These are phyloP conservation scores for Silurus glanis DNA, from an alignment of 2,113 vertebrate species.

Conservation along the genomic window DNA sequence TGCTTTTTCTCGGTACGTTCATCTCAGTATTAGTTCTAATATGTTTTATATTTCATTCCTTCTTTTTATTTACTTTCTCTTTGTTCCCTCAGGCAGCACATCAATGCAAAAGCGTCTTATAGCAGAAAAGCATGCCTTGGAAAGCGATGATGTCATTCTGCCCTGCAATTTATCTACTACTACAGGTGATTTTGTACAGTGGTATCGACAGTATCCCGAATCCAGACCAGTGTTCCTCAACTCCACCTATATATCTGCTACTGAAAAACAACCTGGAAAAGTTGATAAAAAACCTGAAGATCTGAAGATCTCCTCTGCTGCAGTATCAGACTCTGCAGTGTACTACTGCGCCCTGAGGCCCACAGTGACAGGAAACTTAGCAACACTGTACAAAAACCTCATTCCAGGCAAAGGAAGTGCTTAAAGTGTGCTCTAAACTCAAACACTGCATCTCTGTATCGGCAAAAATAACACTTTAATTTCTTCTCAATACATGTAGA, in stretches of 20 bases:
- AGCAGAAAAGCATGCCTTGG: not conserved
- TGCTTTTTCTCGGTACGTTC: too few relatives aligned
- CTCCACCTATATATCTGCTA: not conserved
- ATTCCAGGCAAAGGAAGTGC: too few relatives aligned
- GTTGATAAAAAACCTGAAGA: not conserved
- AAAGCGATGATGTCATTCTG: not conserved
- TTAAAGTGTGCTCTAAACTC: too few relatives aligned
- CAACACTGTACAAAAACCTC: too few relatives aligned
- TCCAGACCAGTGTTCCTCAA: constrained; percentile 12
- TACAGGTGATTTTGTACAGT: constrained; percentile 15
- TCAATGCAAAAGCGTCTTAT: not conserved
- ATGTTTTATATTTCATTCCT: not conserved
- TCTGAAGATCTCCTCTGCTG: not conserved
- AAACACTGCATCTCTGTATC: too few relatives aligned
- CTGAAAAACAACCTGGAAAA: not conserved
- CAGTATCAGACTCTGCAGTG: too few relatives aligned
- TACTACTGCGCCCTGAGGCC: too few relatives aligned
- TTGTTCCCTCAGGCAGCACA: not conserved
- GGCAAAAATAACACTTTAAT: too few relatives aligned
- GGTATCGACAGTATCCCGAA: constrained; percentile 41
- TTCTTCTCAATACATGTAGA: too few relatives aligned
- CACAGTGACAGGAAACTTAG: too few relatives aligned
- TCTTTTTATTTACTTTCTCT: not conserved
- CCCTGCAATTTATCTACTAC: constrained; percentile 21
- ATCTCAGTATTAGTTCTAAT: not conserved